Base-by-base conservation (phyloP, 2,888 invertebrate species). In the Tenthredo scrophulariae region DNA sequence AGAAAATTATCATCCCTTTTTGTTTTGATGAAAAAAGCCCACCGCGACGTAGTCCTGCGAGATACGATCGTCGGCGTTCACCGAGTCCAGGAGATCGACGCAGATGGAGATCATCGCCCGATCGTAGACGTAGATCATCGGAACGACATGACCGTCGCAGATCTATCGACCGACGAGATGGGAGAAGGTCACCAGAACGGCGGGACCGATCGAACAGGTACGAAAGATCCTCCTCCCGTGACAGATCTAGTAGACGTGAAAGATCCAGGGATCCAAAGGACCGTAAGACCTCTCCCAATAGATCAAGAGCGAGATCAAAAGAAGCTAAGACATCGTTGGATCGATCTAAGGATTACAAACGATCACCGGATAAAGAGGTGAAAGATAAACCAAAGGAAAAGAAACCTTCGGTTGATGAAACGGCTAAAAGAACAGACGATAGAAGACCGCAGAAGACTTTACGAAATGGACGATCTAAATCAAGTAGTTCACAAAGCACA, bases 241-340 rank as follows among this genome's bases (percentile, higher is more conserved):
- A 93, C 88, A 91, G 93, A 88, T 93, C 92, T 84, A 90, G 88
- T 88, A 90, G 91, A 79, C 90, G 91, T 65, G 92, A 92, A 80
- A 91, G 92, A 84, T 92, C 92, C 84, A 91, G 92, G 77, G 94
- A 94, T 40, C 92, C 87, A 91, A 91, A 93, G 50, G 93, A 93
- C 72, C 90, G 91, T 83, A 86, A 92, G 72, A 89, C 92, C 84
- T 92, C 93, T 0, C 87, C 92, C 18, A 92, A 91, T 58, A 89
- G 90, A 83, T 89, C 88, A 86, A 90, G 89, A 67, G 87, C 89
- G 84, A 89, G 92, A 84, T 94, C 94, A 1, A 89, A 92, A 65
- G 94, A 94, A 85, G 91, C 92, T n/a, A 90, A 93, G 43, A 92
- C 93, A 0, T 90, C 58, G n/a, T 62, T 89, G 92, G 93, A 86